Base-by-base conservation (phyloP, 2,888 invertebrate species). In the Caenorhabditis doughertyi region DNA sequence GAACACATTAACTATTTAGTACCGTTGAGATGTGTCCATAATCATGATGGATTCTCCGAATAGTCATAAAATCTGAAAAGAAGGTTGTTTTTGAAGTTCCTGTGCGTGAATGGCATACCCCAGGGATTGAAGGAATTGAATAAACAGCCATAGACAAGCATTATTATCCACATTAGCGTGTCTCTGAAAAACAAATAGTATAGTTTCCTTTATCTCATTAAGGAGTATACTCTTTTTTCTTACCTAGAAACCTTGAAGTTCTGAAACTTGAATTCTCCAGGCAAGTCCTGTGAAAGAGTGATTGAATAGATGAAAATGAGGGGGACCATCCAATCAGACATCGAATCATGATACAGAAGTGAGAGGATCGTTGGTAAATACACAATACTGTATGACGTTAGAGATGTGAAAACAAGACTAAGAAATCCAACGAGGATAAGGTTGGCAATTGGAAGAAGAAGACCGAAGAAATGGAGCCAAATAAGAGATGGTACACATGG, bases 241-340 rank as follows among this genome's bases (percentile, higher is more conserved):
- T 18, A 74, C 74, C 74, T 67, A 9, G 58, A 42, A 18, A 76
- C 51, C 3, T 39, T 49, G 18, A 76, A 7, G 13, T 47, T 58
- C 8, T 39, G 58, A 18, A 76, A 76, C 8, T 67, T 58, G 51
- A 76, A 58, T 11, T 2, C 21, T 8, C 58, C 58, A 3, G 67
- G 76, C 13, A 76, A 21, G 13, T 76, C 76, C 23, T 76, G 39
- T n/a, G 76, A 67, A 7, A 76, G 67, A 18, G 67, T 67, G 13
- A 67, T 32, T 4, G 76, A 35, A 58, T 67, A 67, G 51, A 76
- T 67, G 8, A 76, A 42, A n/a, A 76, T 76, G 21, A 76, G 67
- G 7, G 76, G 76, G 0, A 76, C 76, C 76, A 76, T 76, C 76
- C 76, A 76, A 39, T 76, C 76, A 23, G 76, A 49, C 76, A 76